Evolutionary conservation across 2,797 vertebrate species (phyloP).

Genomic region (Paedocypris micromegethes): DNA sequence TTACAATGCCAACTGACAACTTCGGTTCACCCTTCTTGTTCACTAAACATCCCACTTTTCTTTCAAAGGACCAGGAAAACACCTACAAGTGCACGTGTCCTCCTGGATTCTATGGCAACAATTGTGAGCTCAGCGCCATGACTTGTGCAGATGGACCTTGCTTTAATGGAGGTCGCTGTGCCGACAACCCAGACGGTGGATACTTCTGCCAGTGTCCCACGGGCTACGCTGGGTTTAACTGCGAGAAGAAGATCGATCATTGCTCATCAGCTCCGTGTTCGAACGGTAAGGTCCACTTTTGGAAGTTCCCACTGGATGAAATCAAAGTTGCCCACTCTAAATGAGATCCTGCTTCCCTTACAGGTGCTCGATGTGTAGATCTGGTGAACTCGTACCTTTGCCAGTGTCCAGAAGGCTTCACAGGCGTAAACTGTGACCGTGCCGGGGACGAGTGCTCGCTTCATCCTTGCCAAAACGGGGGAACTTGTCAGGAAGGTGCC

Average conservation of each 20-base stretch:
- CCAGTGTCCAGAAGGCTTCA: constrained; percentile 88
- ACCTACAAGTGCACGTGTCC: constrained; percentile 87
- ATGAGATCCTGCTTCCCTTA: constrained; percentile 6
- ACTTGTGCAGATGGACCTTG: constrained; percentile 90
- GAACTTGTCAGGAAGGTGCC: constrained; percentile 82
- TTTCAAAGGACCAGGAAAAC: constrained; percentile 81
- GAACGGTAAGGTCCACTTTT: constrained; percentile 73
- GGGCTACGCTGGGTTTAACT: constrained; percentile 92
- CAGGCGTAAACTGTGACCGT: constrained; percentile 84
- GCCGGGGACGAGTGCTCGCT: constrained; percentile 80
- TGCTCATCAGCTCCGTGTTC: constrained; percentile 88
- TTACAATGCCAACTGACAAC: not conserved
- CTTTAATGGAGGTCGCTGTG: constrained; percentile 87
- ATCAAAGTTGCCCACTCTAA: not conserved
- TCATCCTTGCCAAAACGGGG: constrained; percentile 86
- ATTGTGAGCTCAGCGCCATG: constrained; percentile 91
- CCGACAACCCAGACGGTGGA: constrained; percentile 85
- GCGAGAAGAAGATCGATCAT: constrained; percentile 93
- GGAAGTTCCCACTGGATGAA: not conserved
- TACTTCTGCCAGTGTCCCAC: constrained; percentile 88
- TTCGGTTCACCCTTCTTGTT: not conserved
- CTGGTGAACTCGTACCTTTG: constrained; percentile 89
- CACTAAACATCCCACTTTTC: not conserved
- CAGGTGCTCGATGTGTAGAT: constrained; percentile 88
- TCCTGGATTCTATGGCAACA: constrained; percentile 88